These are phyloP conservation scores for Eudorcas thomsonii DNA, from an alignment of 2,113 vertebrate species.

Conservation along the genomic window DNA sequence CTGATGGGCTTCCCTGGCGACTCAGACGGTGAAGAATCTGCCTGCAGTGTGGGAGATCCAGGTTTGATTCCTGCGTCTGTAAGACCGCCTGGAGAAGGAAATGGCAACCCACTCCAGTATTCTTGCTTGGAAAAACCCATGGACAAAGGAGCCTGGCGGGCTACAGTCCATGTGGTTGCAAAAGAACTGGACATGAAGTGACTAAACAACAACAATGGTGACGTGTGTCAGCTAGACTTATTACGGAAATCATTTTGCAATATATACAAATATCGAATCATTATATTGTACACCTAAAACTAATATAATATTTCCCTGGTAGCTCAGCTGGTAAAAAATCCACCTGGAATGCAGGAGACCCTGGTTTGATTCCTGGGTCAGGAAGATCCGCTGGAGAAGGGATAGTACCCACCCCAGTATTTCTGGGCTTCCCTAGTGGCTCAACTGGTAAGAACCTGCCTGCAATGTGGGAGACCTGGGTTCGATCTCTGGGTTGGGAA, in stretches of 20 bases:
- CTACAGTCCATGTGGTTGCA: background rate
- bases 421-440: background rate
- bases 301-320: background rate
- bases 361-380: background rate
- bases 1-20: background rate
- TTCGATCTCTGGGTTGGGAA: background rate
- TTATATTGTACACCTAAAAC: background rate
- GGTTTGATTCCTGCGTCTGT: background rate
- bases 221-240: background rate
- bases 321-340: background rate
- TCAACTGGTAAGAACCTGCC: background rate
- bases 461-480: background rate
- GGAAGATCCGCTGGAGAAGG: background rate
- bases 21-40: background rate
- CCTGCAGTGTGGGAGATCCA: background rate
- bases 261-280: background rate
- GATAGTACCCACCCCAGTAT: background rate
- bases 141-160: background rate
- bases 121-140: background rate
- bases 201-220: background rate
- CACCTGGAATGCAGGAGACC: background rate
- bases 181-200: background rate
- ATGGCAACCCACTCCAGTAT: background rate
- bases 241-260: background rate
- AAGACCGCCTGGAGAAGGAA: background rate